Conservation (phyloP, 2,888 invertebrate genomes). For the Coelogynopora nodosa region DNA sequence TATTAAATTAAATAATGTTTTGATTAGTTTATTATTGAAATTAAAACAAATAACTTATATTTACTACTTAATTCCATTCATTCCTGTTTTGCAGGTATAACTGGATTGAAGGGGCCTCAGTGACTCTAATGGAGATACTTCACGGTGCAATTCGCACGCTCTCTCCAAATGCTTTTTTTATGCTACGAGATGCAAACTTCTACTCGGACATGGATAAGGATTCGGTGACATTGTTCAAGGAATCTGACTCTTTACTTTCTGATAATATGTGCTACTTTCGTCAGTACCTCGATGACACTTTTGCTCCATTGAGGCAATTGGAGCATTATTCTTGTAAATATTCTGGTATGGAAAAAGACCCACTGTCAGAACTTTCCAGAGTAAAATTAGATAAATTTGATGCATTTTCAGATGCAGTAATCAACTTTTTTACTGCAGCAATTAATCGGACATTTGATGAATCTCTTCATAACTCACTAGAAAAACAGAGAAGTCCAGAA, state of each 20-base stretch:
- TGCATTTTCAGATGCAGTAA: background rate
- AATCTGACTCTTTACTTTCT: slow-evolving; percentile 9
- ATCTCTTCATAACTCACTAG: background rate
- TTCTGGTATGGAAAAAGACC: background rate
- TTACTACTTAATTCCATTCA: no score
- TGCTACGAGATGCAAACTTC: slow-evolving; percentile 50
- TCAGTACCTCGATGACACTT: background rate
- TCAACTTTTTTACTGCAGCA: background rate
- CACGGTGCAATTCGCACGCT: slow-evolving; percentile 51
- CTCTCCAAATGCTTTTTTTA: slow-evolving; percentile 51
- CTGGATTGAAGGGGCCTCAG: slow-evolving; percentile 51
- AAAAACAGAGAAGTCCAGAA: background rate
- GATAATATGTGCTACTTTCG: slow-evolving; percentile 43
- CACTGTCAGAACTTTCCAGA: background rate
- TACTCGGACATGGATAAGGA: slow-evolving; percentile 45
- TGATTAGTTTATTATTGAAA: no score
- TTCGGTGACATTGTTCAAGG: slow-evolving; percentile 44
- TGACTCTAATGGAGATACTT: slow-evolving; percentile 53
- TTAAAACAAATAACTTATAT: no score
- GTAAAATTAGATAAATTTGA: slow-evolving; percentile 24
- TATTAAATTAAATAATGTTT: no score
- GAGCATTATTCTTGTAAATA: background rate
- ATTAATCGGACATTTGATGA: background rate
- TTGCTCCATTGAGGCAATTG: background rate
- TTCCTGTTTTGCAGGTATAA: no score